These are phyloP conservation scores for Serrognathus titanus DNA, from an alignment of 2,888 invertebrate species.

Conservation along the genomic window DNA sequence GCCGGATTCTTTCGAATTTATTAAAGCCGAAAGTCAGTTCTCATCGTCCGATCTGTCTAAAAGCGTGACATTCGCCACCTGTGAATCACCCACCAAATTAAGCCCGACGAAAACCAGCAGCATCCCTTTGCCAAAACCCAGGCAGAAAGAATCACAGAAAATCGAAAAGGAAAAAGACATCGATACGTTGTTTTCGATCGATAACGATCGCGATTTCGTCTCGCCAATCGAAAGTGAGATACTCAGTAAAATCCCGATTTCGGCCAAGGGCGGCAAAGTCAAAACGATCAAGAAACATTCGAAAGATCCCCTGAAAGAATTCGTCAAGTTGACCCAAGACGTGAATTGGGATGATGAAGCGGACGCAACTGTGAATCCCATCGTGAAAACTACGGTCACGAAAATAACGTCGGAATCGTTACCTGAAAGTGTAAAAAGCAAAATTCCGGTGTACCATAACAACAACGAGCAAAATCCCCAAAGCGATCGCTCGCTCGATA, in stretches of 20 bases:
- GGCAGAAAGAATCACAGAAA: constrained; percentile 26
- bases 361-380: constrained; percentile 29
- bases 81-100: constrained; percentile 14
- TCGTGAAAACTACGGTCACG: constrained; percentile 45
- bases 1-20: constrained; percentile 11
- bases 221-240: constrained; percentile 39
- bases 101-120: constrained; percentile 28
- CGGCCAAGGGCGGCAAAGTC: constrained; percentile 45
- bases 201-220: constrained; percentile 22
- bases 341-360: constrained; percentile 46
- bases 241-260: constrained; percentile 45
- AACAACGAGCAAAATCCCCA: not conserved
- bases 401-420: constrained; percentile 29
- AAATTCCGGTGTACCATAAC: constrained; percentile 31
- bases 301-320: constrained; percentile 49
- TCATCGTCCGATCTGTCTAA: constrained; percentile 13
- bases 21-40: constrained; percentile 8
- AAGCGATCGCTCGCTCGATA: not conserved
- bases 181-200: constrained; percentile 29
- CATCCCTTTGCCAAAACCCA: constrained; percentile 41
- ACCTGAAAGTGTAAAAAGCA: constrained; percentile 28
- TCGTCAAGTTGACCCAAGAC: constrained; percentile 46
- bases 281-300: constrained; percentile 53
- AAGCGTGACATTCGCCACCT: constrained; percentile 21
- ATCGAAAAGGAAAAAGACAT: constrained; percentile 36